These are phyloP conservation scores for Parauchenoglanis ngamensis DNA, from an alignment of 2,797 vertebrate species.

Conservation along the genomic window DNA sequence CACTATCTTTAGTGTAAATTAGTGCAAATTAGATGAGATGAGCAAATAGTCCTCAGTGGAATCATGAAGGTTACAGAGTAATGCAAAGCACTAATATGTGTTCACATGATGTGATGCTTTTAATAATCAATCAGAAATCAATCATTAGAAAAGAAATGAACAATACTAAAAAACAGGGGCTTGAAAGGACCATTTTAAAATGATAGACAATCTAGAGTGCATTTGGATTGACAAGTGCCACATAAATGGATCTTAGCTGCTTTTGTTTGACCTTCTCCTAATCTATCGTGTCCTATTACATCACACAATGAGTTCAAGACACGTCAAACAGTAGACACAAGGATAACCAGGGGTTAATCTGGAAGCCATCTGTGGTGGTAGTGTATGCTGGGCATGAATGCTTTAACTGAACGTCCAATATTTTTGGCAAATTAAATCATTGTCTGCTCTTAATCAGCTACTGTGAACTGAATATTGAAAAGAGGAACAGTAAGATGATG, in stretches of 20 bases:
- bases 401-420: neutral
- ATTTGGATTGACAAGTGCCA: neutral
- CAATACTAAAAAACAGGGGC: neutral
- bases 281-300: constrained; percentile 42
- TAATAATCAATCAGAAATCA: neutral
- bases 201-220: neutral
- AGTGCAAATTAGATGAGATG: constrained; percentile 42
- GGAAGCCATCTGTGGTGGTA: neutral
- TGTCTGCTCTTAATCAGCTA: no score
- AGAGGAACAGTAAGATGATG: neutral
- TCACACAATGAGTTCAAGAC: constrained; percentile 37
- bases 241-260: constrained; percentile 35
- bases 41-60: constrained; percentile 17
- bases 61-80: neutral
- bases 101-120: neutral
- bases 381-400: neutral
- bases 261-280: constrained; percentile 45
- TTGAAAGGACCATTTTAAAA: neutral
- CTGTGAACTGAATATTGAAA: neutral
- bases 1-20: constrained; percentile 53
- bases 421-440: neutral
- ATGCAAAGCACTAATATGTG: neutral
- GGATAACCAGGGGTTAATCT: constrained; percentile 7
- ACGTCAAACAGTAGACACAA: constrained; percentile 19
- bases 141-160: neutral